A percentile compares a stretch with the other conserved stretches of the same genome.
Evolutionary conservation across 2,797 vertebrate genomes (phyloP).

Genomic region (Chromis chromis): DNA sequence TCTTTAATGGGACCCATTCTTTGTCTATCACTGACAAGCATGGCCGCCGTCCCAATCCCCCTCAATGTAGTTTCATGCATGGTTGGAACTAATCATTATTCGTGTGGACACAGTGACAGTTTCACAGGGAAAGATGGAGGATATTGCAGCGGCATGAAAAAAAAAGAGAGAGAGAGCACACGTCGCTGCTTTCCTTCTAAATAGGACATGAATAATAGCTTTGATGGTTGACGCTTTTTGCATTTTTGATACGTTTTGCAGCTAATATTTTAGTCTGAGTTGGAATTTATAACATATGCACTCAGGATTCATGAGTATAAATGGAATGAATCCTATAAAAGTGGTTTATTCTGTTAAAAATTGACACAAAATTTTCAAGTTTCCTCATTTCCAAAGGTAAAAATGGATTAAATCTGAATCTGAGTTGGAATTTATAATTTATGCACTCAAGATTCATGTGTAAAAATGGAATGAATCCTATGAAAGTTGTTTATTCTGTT

Average conservation of each 20-base stretch:
- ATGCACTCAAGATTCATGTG: too few species aligned
- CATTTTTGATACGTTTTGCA: constrained; percentile 13
- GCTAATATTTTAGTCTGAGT: not conserved
- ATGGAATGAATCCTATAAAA: too few species aligned
- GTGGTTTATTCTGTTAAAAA: too few species aligned
- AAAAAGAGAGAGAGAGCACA: constrained; percentile 2
- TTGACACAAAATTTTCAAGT: too few species aligned
- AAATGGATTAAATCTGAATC: too few species aligned
- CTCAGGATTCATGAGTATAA: too few species aligned
- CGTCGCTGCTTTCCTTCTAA: constrained; percentile 37
- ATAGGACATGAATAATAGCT: constrained; percentile 25
- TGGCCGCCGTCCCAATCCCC: constrained; percentile 72
- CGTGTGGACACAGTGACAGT: constrained; percentile 70
- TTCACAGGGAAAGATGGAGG: constrained; percentile 60
- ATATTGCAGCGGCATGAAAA: constrained; percentile 36
- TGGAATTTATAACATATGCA: constrained; percentile 8
- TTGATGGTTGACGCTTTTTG: constrained; percentile 13
- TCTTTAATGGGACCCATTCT: constrained; percentile 75
- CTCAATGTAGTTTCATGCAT: constrained; percentile 79
- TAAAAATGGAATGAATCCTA: too few species aligned
- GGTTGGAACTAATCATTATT: constrained; percentile 78
- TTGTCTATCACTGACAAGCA: constrained; percentile 77
- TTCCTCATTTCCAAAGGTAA: too few species aligned
- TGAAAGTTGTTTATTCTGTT: too few species aligned
- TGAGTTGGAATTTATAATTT: too few species aligned